Base-by-base conservation (phyloP, 2,113 vertebrate species). In the Leptobrachium leishanense region DNA sequence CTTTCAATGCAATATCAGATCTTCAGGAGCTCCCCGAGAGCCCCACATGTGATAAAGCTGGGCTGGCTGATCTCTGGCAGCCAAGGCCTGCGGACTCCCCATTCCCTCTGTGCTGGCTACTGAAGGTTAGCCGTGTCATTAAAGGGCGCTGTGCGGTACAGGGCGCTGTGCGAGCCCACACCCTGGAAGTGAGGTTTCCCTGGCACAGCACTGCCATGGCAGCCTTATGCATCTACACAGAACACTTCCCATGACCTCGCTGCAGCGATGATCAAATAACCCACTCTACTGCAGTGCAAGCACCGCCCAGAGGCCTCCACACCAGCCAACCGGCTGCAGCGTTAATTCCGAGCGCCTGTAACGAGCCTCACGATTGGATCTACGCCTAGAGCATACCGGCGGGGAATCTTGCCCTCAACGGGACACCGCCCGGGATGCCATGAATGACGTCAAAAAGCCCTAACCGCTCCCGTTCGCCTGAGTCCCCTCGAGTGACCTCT, bases 211-310 rank as follows among this genome's bases (percentile, higher is more conserved):
- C 46, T 4, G 46, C 46, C 4, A 50, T 50, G 10, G 55, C 11
- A 42, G 50, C 55, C 76, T 42, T 71, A 31, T 50, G 68, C 69
- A 12, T 54, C 44, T 44, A 72, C 68, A 72, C 68, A 31, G 46
- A 44, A 70, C 63, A 67, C 50, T 69, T 68, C 72, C 53, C 77
- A 13, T 73, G 77, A 80, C 77, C 71, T 80, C 77, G 46, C 69
- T 65, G 44, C 59, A 66, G 59, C n/a, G 39, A 46, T 43, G 50
- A 46, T 67, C 77, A 80, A n/a, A 74, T 46, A 40, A 53, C n/a
- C 64, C 5, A n/a, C 46, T 44, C 46, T 73, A 53, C 71, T 59
- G 63, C 63, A 68, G 70, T 15, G 7, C 3, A 46, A 5, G 64
- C 63, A 70, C 63, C 62, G 53, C 77, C 77, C 55, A 77, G 15